Base-by-base conservation (phyloP, 2,797 vertebrate genomes). In the Gymnothorax javanicus region DNA sequence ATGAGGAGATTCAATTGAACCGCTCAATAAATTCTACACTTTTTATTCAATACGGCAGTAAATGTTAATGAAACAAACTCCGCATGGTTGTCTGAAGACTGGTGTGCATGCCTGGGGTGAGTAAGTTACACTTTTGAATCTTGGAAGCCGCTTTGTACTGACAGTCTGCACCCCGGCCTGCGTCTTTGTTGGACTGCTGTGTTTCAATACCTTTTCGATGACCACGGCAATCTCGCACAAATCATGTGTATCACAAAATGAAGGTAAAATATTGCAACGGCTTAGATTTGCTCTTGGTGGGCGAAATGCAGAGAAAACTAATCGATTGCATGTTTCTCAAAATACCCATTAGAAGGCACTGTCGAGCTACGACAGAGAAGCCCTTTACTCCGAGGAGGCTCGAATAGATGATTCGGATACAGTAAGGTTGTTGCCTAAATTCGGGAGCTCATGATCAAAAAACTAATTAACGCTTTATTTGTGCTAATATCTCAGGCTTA, bases 341-440 rank as follows among this genome's bases (percentile, higher is more conserved):
- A 56, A 2, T 54, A 54, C 15, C 88, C 91, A 91, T 86, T 69
- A 90, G 91, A 91, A 87, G 89, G 64, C 88, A 60, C 71, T 86
- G 20, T 81, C 17, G 84, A 57, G 86, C 88, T 60, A 87, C 86
- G 54, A 89, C 43, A 43, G 69, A 83, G 83, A 86, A 83, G 50
- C 71, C 86, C 71, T 25, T 43, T 77, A 17, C 73, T 20, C 8
- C 43, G 17, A 25, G 52, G 52, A 9, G 52, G 77, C 77, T 54
- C 9, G 50, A 3, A 56, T 50, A 50, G 33, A 77, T 50, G 52
- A 17, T 17, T 77, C 15, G 50, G 73, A 15, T 50, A 56, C 20
- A 81, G 7, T 25, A 11, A 54, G 13, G 15, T 52, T 77, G 43
- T 17, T 7, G 56, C 17, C 17, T 7, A 81, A 56, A 56, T 81